phyloP scores from a whole-genome alignment of 1,140 invertebrate species.

The Drosophila littoralis region DNA sequence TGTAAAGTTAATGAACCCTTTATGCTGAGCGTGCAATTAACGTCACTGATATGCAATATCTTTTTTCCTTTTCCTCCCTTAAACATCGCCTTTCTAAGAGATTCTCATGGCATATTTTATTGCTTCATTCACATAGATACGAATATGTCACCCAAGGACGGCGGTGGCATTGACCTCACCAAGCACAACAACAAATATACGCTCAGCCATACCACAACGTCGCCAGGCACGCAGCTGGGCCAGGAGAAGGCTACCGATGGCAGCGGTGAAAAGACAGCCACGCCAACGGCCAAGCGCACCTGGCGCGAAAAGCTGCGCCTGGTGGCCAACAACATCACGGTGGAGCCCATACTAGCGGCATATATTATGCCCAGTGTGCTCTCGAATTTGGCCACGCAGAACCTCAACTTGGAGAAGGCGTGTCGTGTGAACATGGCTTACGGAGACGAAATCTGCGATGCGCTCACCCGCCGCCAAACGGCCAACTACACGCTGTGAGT shows the following conservation, averaged over 20 bases:
- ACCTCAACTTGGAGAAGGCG: constrained; percentile 93
- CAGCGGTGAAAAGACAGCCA: constrained; percentile 10
- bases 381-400: constrained; percentile 91
- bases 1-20: too few relatives aligned
- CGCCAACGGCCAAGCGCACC: constrained; percentile 11
- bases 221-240: neutral
- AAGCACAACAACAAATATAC: constrained; percentile 60
- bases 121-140: neutral
- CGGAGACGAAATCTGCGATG: constrained; percentile 89
- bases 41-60: neutral
- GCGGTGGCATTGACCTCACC: constrained; percentile 49
- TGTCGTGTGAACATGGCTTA: constrained; percentile 92
- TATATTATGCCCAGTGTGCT: constrained; percentile 92
- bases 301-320: constrained; percentile 86
- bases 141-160: constrained; percentile 65
- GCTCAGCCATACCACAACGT: constrained; percentile 30
- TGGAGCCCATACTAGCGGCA: constrained; percentile 91
- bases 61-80: too few relatives aligned
- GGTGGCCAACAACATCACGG: constrained; percentile 89
- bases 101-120: neutral
- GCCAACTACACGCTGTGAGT: constrained; percentile 87
- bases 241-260: constrained; percentile 18
- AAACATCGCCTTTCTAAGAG: neutral
- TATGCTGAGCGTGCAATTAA: neutral
- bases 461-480: constrained; percentile 88